Conservation (phyloP, 2,797 vertebrate species). For the Peromyscus aztecus region DNA sequence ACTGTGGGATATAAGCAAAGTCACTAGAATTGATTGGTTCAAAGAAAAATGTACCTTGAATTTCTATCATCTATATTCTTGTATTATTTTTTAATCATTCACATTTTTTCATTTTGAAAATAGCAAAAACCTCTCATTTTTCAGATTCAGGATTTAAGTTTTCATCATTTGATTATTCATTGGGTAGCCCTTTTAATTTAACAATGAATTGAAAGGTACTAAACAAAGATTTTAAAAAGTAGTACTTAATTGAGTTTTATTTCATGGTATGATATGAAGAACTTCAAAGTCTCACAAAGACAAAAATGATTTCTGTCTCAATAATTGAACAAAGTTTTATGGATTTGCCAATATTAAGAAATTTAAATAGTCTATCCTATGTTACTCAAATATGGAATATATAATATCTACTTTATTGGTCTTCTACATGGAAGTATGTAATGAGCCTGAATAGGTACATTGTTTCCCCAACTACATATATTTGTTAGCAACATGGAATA, state of each 20-base stretch:
- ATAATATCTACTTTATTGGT: neutral
- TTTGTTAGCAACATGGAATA: neutral
- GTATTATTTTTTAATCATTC: slow-evolving; percentile 20
- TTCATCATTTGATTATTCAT: slow-evolving; percentile 49
- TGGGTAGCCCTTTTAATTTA: slow-evolving; percentile 29
- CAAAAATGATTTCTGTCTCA: neutral
- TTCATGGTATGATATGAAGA: slow-evolving; percentile 3
- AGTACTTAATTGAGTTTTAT: slow-evolving; percentile 46
- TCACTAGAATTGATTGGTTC: neutral
- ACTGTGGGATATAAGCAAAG: neutral
- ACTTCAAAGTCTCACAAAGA: slow-evolving; percentile 43
- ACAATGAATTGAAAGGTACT: slow-evolving; percentile 30
- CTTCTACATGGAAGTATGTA: neutral
- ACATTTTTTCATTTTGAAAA: slow-evolving; percentile 20
- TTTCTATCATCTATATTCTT: neutral
- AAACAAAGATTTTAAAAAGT: slow-evolving; percentile 54
- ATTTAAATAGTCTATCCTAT: neutral
- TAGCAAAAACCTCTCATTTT: slow-evolving; percentile 34
- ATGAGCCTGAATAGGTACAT: neutral
- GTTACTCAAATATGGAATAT: neutral
- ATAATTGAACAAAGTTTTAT: slow-evolving; percentile 33
- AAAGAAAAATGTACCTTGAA: neutral
- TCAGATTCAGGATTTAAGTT: slow-evolving; percentile 32
- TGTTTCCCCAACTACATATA: neutral
- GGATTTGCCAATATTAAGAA: slow-evolving; percentile 20